Conservation (phyloP, 1,140 invertebrate genomes). For the Schlechtendalia chinensis region DNA sequence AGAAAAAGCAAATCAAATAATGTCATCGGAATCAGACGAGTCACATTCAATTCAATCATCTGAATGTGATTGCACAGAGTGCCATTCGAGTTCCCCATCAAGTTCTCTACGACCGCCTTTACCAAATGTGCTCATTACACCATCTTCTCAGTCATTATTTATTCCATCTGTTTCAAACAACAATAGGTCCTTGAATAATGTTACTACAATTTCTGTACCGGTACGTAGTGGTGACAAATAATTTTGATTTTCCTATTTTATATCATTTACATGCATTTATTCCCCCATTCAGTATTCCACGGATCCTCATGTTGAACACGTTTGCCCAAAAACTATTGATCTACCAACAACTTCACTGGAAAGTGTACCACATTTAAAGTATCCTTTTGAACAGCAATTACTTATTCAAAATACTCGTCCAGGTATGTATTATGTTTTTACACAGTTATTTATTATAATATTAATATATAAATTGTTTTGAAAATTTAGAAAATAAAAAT, state of each 20-base stretch:
- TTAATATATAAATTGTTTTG: background rate
- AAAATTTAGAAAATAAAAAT: slow-evolving; percentile 21
- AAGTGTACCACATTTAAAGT: slow-evolving; percentile 31
- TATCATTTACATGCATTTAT: background rate
- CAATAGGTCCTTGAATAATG: slow-evolving; percentile 1
- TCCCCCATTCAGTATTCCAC: background rate
- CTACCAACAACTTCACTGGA: slow-evolving; percentile 33
- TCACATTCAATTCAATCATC: slow-evolving; percentile 43
- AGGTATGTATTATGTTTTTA: background rate
- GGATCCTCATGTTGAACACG: background rate
- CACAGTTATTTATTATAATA: background rate
- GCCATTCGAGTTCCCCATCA: slow-evolving; percentile 28
- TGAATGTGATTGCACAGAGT: slow-evolving; percentile 26
- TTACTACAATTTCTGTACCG: slow-evolving; percentile 35
- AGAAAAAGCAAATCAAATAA: slow-evolving; percentile 55
- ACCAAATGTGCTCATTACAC: background rate
- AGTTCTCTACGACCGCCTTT: slow-evolving; percentile 15
- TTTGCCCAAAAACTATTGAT: background rate
- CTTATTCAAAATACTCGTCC: slow-evolving; percentile 12
- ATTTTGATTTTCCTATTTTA: background rate
- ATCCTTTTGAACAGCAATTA: slow-evolving; percentile 41
- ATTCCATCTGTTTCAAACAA: background rate
- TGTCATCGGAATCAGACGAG: slow-evolving; percentile 52
- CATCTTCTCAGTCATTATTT: background rate
- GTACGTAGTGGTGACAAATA: background rate